Conservation (phyloP, 1,140 invertebrate genomes). For the Sminthurinus signatus region DNA sequence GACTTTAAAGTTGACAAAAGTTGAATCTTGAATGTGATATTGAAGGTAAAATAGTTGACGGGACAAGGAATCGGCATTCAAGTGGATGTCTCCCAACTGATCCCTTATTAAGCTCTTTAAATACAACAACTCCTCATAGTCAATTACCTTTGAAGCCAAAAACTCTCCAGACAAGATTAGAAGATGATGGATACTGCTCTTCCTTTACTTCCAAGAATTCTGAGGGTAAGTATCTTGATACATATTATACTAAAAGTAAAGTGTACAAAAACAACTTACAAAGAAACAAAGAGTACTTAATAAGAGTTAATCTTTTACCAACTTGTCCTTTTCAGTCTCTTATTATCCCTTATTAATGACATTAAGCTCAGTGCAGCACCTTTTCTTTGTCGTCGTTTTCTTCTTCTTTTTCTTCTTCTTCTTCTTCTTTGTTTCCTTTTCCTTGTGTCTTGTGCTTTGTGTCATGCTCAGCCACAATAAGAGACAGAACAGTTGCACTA, state of each 20-base stretch:
- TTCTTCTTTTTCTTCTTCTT: no score
- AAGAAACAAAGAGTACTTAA: background rate
- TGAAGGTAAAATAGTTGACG: slow-evolving; percentile 7
- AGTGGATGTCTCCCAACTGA: slow-evolving; percentile 27
- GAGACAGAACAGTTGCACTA: no score
- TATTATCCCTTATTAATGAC: background rate
- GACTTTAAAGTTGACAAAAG: background rate
- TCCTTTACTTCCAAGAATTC: slow-evolving; percentile 32
- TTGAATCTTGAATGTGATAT: background rate
- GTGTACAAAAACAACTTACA: background rate
- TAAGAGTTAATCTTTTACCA: background rate
- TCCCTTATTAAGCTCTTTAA: slow-evolving; percentile 19
- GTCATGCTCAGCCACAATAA: no score
- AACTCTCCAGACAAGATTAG: slow-evolving; percentile 17
- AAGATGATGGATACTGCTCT: slow-evolving; percentile 37
- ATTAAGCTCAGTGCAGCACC: no score
- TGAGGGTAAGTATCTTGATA: slow-evolving; percentile 20
- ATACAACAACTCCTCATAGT: background rate
- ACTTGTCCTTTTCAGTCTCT: background rate
- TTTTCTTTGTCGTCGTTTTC: no score
- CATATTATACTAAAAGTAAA: background rate
- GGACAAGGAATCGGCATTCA: slow-evolving; percentile 18
- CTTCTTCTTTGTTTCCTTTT: no score
- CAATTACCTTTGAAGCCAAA: slow-evolving; percentile 10
- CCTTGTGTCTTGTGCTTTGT: no score